Conservation (phyloP, 2,113 vertebrate species). For the Campylomormyrus numenius region DNA sequence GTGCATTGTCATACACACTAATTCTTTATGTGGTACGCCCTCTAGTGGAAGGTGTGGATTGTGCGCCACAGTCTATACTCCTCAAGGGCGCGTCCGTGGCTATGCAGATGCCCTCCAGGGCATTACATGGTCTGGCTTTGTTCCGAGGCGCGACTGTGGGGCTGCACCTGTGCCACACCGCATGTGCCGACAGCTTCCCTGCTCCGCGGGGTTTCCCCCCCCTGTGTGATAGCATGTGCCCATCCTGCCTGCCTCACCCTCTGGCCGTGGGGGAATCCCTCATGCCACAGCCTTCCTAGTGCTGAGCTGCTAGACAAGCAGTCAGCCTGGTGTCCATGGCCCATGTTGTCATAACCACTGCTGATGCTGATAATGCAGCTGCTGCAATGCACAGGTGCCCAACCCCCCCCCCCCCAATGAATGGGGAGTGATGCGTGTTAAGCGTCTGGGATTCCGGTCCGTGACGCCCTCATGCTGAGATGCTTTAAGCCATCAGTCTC, state of each 20-base stretch:
- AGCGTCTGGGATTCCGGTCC: background rate
- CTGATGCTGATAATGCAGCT: background rate
- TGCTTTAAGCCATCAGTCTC: background rate
- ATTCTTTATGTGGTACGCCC: background rate
- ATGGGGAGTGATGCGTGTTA: background rate
- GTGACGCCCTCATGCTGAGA: background rate
- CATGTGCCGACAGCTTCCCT: background rate
- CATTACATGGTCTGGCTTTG: background rate
- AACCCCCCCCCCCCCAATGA: background rate
- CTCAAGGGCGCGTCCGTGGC: background rate
- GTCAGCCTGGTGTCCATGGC: background rate
- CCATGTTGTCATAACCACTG: background rate
- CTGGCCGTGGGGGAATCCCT: slow-evolving; percentile 51
- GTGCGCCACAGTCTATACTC: background rate
- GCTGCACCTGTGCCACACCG: background rate
- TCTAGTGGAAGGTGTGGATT: background rate
- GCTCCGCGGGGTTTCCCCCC: background rate
- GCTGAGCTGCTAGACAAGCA: background rate
- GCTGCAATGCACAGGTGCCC: background rate
- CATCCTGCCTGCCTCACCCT: slow-evolving; percentile 40
- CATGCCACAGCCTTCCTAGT: slow-evolving; percentile 13
- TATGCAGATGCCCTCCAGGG: background rate
- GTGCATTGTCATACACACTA: slow-evolving; percentile 8
- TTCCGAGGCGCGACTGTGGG: background rate
- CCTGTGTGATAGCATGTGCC: background rate